These are phyloP conservation scores for Elephantulus edwardii DNA, from an alignment of 2,113 vertebrate species.

Conservation along the genomic window DNA sequence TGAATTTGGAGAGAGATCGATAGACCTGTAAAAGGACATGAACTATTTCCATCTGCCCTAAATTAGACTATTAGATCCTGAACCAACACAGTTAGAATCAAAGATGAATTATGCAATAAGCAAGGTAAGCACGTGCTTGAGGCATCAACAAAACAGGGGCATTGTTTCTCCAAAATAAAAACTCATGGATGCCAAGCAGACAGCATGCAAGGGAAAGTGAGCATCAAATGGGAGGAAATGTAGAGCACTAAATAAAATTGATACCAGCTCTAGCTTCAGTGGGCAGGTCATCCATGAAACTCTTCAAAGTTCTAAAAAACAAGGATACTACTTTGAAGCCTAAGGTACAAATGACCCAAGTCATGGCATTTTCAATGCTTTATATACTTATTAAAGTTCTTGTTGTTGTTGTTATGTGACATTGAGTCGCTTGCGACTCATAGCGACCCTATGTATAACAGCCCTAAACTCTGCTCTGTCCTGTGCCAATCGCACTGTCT, in stretches of 20 bases:
- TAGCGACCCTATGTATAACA: too few species aligned
- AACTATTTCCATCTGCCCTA: not conserved
- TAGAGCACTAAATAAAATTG: not conserved
- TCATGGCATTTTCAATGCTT: too few species aligned
- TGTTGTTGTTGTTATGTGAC: too few species aligned
- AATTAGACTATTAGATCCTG: not conserved
- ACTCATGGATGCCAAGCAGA: not conserved
- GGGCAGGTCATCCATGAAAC: too few species aligned
- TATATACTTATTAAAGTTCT: too few species aligned
- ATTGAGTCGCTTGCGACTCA: too few species aligned
- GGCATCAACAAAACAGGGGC: not conserved
- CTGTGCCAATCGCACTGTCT: too few species aligned
- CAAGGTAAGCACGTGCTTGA: not conserved
- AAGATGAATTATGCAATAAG: not conserved
- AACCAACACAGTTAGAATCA: not conserved
- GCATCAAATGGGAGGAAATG: not conserved
- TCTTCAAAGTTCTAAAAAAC: too few species aligned
- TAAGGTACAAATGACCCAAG: too few species aligned
- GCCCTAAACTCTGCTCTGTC: too few species aligned
- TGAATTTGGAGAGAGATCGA: not conserved
- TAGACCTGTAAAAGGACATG: not conserved
- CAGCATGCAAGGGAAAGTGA: not conserved
- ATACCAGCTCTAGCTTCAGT: not conserved
- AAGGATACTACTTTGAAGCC: too few species aligned
- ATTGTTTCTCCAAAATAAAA: not conserved